Percentiles rank a stretch among this genome's conserved stretches.
Conservation (phyloP, 2,797 vertebrate genomes). For the Cossypha dichroa region DNA sequence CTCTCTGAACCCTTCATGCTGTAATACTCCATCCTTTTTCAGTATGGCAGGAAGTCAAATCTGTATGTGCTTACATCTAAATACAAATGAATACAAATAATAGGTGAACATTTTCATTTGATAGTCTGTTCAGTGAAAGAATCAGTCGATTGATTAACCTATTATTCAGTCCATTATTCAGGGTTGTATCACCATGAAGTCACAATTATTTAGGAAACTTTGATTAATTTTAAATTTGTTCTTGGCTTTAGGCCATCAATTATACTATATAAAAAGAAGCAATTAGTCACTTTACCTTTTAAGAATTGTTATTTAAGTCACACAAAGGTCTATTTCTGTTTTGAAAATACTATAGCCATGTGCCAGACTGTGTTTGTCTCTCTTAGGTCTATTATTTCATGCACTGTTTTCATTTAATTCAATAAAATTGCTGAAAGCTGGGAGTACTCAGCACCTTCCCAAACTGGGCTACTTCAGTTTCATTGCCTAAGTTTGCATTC, state of each 20-base stretch:
- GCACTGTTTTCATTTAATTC: neutral
- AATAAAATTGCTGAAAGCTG: neutral
- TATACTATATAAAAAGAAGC: neutral
- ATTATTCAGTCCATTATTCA: slow-evolving; percentile 23
- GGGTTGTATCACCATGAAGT: neutral
- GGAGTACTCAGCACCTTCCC: neutral
- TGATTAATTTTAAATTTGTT: slow-evolving; percentile 16
- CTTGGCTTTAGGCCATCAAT: slow-evolving; percentile 1
- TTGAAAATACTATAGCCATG: neutral
- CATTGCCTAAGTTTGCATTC: neutral
- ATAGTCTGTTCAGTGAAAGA: neutral
- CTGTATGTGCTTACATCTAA: neutral
- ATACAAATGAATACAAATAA: slow-evolving; percentile 12
- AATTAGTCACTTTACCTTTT: slow-evolving; percentile 13
- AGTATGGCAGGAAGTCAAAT: neutral
- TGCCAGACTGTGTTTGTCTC: neutral
- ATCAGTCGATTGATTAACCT: slow-evolving; percentile 29
- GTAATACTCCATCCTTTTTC: neutral
- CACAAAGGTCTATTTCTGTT: neutral
- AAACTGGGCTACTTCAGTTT: neutral
- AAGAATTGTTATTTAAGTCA: neutral
- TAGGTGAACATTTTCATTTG: neutral
- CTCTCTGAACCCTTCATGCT: neutral
- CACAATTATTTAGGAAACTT: slow-evolving; percentile 42
- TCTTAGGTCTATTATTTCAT: neutral